These are phyloP conservation scores for Microcaecilia unicolor DNA, from an alignment of 2,797 vertebrate genomes.

Conservation along the genomic window DNA sequence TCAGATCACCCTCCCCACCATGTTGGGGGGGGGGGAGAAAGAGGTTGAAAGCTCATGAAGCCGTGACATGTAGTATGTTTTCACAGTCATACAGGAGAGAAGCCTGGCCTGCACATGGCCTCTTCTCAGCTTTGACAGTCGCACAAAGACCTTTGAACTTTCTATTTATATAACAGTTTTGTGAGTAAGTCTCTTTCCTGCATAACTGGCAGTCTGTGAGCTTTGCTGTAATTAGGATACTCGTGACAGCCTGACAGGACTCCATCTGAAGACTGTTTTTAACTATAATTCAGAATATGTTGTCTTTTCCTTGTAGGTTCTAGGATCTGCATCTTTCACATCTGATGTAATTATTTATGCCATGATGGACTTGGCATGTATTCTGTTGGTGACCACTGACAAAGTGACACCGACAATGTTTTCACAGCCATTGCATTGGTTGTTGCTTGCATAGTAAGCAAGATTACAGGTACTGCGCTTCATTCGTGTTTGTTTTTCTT, in stretches of 20 bases:
- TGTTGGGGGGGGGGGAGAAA: conserved; percentile 14
- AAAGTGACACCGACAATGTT: no score
- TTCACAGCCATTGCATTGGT: no score
- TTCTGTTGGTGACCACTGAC: no score
- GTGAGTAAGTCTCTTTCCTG: conserved; percentile 61
- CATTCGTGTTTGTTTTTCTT: conserved; percentile 15
- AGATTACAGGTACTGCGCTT: not conserved
- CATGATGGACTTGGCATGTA: no score
- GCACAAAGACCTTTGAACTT: conserved; percentile 62
- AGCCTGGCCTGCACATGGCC: conserved; percentile 52
- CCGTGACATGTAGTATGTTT: not conserved
- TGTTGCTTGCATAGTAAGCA: not conserved
- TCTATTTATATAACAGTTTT: conserved; percentile 64
- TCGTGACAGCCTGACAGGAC: conserved; percentile 21
- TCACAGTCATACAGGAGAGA: conserved; percentile 23
- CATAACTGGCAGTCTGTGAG: conserved; percentile 48
- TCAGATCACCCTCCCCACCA: conserved; percentile 21
- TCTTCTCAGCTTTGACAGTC: conserved; percentile 43
- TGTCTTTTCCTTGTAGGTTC: no score
- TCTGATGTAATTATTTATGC: no score
- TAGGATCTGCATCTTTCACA: no score
- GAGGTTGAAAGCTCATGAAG: not conserved
- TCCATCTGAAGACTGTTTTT: not conserved
- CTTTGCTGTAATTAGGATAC: conserved; percentile 51
- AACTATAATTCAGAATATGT: no score